A percentile compares a stretch with the other conserved stretches of the same genome.
Conservation (phyloP, 2,888 invertebrate species). For the Tetrapedia diversipes region DNA sequence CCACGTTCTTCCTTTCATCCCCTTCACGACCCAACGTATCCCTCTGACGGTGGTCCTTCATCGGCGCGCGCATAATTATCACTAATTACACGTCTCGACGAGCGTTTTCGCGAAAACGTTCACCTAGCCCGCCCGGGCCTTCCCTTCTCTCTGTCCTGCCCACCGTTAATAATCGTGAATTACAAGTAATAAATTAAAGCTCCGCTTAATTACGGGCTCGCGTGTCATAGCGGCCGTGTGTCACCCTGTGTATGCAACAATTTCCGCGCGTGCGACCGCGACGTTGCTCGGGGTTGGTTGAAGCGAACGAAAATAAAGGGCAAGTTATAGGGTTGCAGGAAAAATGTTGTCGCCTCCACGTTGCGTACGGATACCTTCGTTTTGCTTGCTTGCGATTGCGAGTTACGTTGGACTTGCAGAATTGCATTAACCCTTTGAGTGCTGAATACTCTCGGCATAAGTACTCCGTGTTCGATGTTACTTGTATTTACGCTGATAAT, state of each 20-base stretch:
- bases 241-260: slow-evolving; percentile 36
- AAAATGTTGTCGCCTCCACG: no score
- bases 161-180: slow-evolving; percentile 63
- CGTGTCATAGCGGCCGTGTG: slow-evolving; percentile 60
- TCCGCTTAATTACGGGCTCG: slow-evolving; percentile 68
- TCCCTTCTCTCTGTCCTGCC: slow-evolving; percentile 35
- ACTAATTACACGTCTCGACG: slow-evolving; percentile 53
- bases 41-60: slow-evolving; percentile 15
- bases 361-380: no score
- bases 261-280: slow-evolving; percentile 12
- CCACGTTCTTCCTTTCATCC: slow-evolving; percentile 12
- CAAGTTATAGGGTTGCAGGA: no score
- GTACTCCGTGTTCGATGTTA: no score
- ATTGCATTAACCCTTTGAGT: no score
- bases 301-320: no score
- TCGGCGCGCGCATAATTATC: slow-evolving; percentile 43
- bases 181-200: slow-evolving; percentile 70
- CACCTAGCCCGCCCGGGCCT: neutral
- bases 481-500: no score
- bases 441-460: no score
- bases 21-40: no score
- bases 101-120: slow-evolving; percentile 22
- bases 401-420: no score
- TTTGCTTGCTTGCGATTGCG: no score
- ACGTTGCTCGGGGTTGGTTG: no score